Base-by-base conservation (phyloP, 1,140 invertebrate species). In the Asobara japonica region DNA sequence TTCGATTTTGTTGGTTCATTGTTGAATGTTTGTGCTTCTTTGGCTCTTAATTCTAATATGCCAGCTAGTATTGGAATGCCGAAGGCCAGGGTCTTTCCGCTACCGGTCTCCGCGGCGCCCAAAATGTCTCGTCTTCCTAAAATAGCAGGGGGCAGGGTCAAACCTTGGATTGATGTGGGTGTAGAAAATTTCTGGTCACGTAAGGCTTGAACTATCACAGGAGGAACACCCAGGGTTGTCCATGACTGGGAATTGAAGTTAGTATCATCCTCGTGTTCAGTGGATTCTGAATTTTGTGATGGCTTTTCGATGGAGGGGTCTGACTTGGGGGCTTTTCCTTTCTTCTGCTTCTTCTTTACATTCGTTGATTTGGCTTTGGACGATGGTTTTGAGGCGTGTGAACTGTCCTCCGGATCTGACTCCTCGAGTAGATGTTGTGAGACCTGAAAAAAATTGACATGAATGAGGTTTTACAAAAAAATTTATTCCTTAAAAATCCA, bases 21-120 rank as follows among this genome's bases (percentile, higher is more conserved):
- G 13, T 48, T 73, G 78, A 2, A 74, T 77, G 51, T 80, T 74
- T 10, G 68, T 56, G 36, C 72, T 7, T 87, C 76, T 75, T 88
- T 83, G 60, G 78, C 79, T 82, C 93, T 93, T 1, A 94, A 83
- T 76, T 93, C 89, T 65, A 98, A 85, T 73, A 98, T 97, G 6
- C 94, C 94, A 74, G 91, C 87, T 56, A 98, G 84, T 60, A 99
- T 94, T 27, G 98, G 98, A 73, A 99, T 94, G 2, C 94, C 96
- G 91, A 99, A 99, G 0, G 97, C 97, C 38, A 99, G 87, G 0
- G 97, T 99, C 90, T 99, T 99, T 0, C 98, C 98, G 90, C 96
- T 98, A 7, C 98, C 98, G 0, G 97, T 99, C 90, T 99, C 96
- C 10, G 97, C 97, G 73, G 97, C 97, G 74, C 97, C 97, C 18